Conservation (phyloP, 2,888 invertebrate genomes). For the Melipona bicolor region DNA sequence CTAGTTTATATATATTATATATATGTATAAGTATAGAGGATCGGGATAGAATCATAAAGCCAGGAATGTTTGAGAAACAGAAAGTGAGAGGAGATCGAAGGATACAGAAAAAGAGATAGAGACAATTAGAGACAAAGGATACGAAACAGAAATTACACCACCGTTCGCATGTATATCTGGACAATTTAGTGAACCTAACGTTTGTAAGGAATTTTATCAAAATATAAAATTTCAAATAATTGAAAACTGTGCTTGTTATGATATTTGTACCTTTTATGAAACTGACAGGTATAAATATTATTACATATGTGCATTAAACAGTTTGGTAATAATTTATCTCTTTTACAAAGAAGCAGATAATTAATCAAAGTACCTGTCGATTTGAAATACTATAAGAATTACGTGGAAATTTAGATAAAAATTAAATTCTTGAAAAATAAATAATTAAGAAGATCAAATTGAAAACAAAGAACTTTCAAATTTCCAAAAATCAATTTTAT, state of each 20-base stretch:
- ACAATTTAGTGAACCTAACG: not conserved
- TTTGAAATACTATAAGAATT: not conserved
- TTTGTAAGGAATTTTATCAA: not conserved
- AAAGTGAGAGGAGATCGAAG: not conserved
- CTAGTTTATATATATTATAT: conserved; percentile 2
- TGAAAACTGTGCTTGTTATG: not conserved
- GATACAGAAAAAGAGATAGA: not conserved
- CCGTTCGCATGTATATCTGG: not conserved
- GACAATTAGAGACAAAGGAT: conserved; percentile 7
- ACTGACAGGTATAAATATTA: not conserved
- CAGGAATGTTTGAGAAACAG: not conserved
- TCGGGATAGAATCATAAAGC: conserved; percentile 21
- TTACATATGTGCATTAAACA: not conserved
- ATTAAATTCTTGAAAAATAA: too few species aligned
- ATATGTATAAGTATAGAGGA: not conserved
- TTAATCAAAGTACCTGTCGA: not conserved
- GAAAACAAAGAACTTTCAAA: not conserved
- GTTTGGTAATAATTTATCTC: not conserved
- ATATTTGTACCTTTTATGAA: not conserved
- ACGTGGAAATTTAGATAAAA: too few species aligned
- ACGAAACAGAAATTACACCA: conserved; percentile 41
- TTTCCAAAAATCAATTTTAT: not conserved
- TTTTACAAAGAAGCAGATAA: not conserved
- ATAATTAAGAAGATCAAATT: not conserved
- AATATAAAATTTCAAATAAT: not conserved